Evolutionary conservation across 2,113 vertebrate genomes (phyloP).

Genomic region (Hydrochoerus hydrochaeris): DNA sequence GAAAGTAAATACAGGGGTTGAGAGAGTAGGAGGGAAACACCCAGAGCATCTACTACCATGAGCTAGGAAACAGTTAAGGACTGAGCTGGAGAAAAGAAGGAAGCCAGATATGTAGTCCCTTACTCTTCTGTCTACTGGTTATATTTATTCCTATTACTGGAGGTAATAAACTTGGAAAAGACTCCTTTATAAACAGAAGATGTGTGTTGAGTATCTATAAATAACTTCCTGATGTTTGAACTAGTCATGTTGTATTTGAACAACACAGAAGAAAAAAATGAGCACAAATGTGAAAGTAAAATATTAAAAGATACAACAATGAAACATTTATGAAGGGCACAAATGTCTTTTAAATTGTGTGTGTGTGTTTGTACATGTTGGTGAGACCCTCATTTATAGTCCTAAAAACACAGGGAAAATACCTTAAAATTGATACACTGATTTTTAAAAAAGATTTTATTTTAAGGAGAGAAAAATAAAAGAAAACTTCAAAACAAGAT

Average conservation of each 20-base stretch:
- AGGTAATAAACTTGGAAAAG: constrained; percentile 32
- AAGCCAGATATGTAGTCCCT: not conserved
- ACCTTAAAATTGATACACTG: not conserved
- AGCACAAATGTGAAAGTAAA: constrained; percentile 40
- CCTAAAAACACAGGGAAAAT: not conserved
- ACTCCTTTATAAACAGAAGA: not conserved
- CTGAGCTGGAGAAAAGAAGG: not conserved
- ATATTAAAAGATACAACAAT: constrained; percentile 14
- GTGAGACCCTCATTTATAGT: not conserved
- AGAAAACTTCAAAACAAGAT: too few relatives aligned
- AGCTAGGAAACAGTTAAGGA: not conserved
- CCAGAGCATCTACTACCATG: not conserved
- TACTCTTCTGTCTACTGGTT: not conserved
- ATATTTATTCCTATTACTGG: constrained; percentile 1
- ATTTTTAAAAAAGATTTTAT: too few relatives aligned
- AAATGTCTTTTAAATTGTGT: not conserved
- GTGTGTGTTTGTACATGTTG: not conserved
- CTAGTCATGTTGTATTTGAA: constrained; percentile 8
- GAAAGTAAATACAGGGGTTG: not conserved
- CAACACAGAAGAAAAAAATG: not conserved
- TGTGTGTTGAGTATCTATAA: not conserved
- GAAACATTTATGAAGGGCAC: not conserved
- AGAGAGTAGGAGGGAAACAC: not conserved
- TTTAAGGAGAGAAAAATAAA: too few relatives aligned
- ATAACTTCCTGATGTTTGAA: constrained; percentile 17